These are phyloP conservation scores for Drosophila setifemur DNA, from an alignment of 1,140 invertebrate species.

Conservation along the genomic window DNA sequence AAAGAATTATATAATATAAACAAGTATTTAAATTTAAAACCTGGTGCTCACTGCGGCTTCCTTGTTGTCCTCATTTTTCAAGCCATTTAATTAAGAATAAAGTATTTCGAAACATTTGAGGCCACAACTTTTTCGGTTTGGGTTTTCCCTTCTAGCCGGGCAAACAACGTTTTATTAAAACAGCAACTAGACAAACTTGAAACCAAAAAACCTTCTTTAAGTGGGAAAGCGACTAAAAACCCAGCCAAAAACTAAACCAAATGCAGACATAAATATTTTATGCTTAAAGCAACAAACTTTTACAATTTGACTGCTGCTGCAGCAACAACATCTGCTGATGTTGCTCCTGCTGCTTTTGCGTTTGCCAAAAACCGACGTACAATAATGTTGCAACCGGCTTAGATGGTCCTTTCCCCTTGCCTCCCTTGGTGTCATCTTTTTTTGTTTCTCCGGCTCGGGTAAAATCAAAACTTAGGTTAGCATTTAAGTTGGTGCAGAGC, in stretches of 20 bases:
- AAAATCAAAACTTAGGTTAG: slow-evolving; percentile 78
- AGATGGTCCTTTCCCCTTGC: slow-evolving; percentile 28
- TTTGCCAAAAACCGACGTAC: slow-evolving; percentile 54
- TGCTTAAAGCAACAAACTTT: slow-evolving; percentile 79
- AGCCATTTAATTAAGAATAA: slow-evolving; percentile 36
- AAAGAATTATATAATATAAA: too few species aligned
- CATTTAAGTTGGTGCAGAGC: slow-evolving; percentile 77
- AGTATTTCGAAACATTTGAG: slow-evolving; percentile 13
- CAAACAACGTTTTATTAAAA: slow-evolving; percentile 73
- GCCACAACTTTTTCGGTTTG: slow-evolving; percentile 22
- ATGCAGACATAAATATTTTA: slow-evolving; percentile 80
- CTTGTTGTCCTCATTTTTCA: slow-evolving; percentile 4
- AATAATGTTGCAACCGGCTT: slow-evolving; percentile 58
- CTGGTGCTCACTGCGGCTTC: neutral
- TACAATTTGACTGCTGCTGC: slow-evolving; percentile 73
- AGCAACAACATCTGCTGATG: slow-evolving; percentile 22
- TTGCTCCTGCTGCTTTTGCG: slow-evolving; percentile 31
- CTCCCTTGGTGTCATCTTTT: slow-evolving; percentile 22
- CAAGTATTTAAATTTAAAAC: slow-evolving; percentile 26
- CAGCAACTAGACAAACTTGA: slow-evolving; percentile 67
- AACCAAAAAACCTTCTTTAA: slow-evolving; percentile 51
- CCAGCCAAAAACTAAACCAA: slow-evolving; percentile 73
- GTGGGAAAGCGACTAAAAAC: slow-evolving; percentile 67
- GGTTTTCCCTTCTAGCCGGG: slow-evolving; percentile 14
- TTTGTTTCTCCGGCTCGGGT: slow-evolving; percentile 37